Percentiles rank a stretch among this genome's conserved stretches.
These are phyloP conservation scores for Labia minor DNA, from an alignment of 2,888 invertebrate genomes.

Conservation along the genomic window DNA sequence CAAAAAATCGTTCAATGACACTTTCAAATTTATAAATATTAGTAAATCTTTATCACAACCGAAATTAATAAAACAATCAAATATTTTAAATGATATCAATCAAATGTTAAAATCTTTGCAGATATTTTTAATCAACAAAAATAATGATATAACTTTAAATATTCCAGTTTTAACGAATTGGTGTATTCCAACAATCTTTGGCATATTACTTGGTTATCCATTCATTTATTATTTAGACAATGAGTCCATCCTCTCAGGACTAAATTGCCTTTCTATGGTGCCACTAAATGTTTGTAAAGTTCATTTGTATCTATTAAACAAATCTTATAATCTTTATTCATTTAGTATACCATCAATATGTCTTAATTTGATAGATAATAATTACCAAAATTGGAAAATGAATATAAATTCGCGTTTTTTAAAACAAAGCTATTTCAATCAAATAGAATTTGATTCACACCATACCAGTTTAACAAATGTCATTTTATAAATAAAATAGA, in stretches of 20 bases:
- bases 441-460: constrained; percentile 14
- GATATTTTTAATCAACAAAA: neutral
- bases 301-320: constrained; percentile 15
- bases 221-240: constrained; percentile 31
- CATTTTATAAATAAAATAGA: constrained; percentile 16
- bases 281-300: constrained; percentile 25
- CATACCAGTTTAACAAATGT: constrained; percentile 16
- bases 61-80: constrained; percentile 14
- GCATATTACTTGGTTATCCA: constrained; percentile 33
- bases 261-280: constrained; percentile 23
- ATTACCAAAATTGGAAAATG: constrained; percentile 14
- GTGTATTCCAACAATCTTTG: constrained; percentile 32
- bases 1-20: constrained; percentile 18
- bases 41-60: constrained; percentile 24
- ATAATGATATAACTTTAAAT: neutral
- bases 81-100: neutral
- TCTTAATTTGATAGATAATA: neutral
- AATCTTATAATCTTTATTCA: constrained; percentile 24
- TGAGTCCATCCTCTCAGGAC: constrained; percentile 15
- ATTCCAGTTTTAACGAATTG: constrained; percentile 24
- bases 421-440: neutral
- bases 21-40: constrained; percentile 26
- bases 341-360: constrained; percentile 27
- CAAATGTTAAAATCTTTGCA: neutral
- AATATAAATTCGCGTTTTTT: neutral